These are phyloP conservation scores for Crypturellus undulatus DNA, from an alignment of 2,113 vertebrate species.

Conservation along the genomic window DNA sequence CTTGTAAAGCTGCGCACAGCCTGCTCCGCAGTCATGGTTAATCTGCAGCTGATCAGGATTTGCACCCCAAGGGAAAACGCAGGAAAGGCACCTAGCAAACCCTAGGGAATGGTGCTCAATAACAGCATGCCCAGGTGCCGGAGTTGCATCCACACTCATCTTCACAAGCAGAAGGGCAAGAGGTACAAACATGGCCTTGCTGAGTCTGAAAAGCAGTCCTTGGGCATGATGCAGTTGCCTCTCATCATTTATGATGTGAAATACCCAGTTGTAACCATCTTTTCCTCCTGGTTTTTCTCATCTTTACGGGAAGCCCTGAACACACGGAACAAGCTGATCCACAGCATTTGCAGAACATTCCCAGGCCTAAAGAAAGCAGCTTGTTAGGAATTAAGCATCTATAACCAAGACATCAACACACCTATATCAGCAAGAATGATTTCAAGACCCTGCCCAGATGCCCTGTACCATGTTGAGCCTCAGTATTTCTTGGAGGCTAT, in stretches of 20 bases:
- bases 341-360: background rate
- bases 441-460: background rate
- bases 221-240: background rate
- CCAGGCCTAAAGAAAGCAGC: background rate
- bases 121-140: background rate
- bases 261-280: background rate
- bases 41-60: background rate
- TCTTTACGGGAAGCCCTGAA: background rate
- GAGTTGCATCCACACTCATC: background rate
- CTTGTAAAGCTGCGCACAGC: background rate
- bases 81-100: background rate
- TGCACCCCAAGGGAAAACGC: background rate
- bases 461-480: background rate
- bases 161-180: background rate
- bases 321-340: rapidly evolving
- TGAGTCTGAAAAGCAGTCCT: background rate
- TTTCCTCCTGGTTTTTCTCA: background rate
- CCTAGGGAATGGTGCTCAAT: background rate
- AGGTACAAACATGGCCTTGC: rapidly evolving
- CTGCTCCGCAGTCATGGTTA: background rate
- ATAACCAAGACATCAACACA: background rate
- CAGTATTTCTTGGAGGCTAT: background rate
- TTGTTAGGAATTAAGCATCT: background rate
- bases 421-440: background rate
- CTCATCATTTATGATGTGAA: background rate